Evolutionary conservation across 2,797 vertebrate species (phyloP), one percentile per base, ranked within the genome.

Genomic region (Syncerus caffer): DNA sequence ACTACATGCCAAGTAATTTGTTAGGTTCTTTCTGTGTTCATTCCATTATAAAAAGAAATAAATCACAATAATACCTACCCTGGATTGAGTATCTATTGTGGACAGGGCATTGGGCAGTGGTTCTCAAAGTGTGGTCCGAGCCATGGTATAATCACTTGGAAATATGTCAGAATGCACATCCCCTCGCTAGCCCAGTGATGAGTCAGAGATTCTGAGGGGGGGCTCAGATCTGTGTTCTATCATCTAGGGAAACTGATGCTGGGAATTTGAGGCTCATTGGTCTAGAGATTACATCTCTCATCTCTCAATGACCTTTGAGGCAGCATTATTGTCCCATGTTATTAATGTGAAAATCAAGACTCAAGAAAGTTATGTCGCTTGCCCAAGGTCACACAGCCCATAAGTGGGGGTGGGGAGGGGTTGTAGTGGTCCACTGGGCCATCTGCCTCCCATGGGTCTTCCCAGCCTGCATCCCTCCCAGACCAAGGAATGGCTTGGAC

Each of bases 11-110:
- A 3, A 9, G 85, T 14, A 82, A 38, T 3, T 29, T 4, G 25
- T 2, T 31, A 42, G 53, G 19, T 19, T 62, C 88, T 71, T n/a
- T 23, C 27, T 13, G 31, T 7, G 78, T 11, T 21, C 76, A 58
- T 34, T 31, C 31, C 38, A 13, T 25, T 10, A 17, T 9, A 14
- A 29, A 50, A 57, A 60, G 6, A 74, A 80, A 67, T 4, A 45
- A 19, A 17, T 57, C 5, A 50, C 50, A 4, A 5, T 0, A 4
- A 8, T 11, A 19, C 11, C 34, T 3, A 8, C 9, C 12, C 74
- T 23, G 1, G 4, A 16, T 2, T 13, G 47, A 31, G 45, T 38
- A 13, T 6, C 4, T 7, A 13, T 55, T 4, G 34, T n/a, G 83
- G 51, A 17, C n/a, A 3, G 64, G 12, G n/a, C 27, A 4, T 12